phyloP scores from a whole-genome alignment of 1,140 invertebrate genomes.

The Drosophila repleta region DNA sequence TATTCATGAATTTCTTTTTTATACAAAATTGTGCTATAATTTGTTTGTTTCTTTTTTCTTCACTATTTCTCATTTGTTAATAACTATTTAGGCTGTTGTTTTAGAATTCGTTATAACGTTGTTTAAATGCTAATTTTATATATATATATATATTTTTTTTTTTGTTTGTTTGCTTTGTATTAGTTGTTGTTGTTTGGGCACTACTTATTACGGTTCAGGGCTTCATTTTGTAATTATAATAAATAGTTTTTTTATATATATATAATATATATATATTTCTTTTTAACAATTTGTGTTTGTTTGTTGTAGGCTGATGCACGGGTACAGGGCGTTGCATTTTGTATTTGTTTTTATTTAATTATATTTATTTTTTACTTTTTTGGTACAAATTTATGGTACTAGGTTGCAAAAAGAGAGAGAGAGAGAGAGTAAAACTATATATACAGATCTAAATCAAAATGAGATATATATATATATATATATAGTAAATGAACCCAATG shows the following conservation, averaged over 20 bases:
- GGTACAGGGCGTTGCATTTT: conserved; percentile 79
- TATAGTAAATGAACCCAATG: conserved; percentile 21
- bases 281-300: conserved; percentile 58
- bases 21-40: conserved; percentile 76
- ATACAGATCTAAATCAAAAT: conserved; percentile 18
- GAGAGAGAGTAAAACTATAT: conserved; percentile 19
- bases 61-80: conserved; percentile 60
- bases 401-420: conserved; percentile 58
- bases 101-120: conserved; percentile 76
- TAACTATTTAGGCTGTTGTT: conserved; percentile 73
- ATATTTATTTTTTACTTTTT: conserved; percentile 44
- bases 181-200: conserved; percentile 64
- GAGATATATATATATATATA: too few species aligned
- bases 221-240: conserved; percentile 63
- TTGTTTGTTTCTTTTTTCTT: conserved; percentile 37
- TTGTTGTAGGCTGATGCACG: conserved; percentile 75
- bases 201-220: conserved; percentile 80
- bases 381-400: conserved; percentile 82
- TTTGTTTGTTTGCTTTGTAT: conserved; percentile 52
- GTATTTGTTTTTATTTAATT: conserved; percentile 30
- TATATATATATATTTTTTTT: conserved; percentile 61
- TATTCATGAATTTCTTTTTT: conserved; percentile 25
- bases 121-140: conserved; percentile 70
- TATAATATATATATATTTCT: conserved; percentile 30
- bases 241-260: conserved; percentile 67